These are phyloP conservation scores for Heterotis niloticus DNA, from an alignment of 2,113 vertebrate genomes.

Conservation along the genomic window DNA sequence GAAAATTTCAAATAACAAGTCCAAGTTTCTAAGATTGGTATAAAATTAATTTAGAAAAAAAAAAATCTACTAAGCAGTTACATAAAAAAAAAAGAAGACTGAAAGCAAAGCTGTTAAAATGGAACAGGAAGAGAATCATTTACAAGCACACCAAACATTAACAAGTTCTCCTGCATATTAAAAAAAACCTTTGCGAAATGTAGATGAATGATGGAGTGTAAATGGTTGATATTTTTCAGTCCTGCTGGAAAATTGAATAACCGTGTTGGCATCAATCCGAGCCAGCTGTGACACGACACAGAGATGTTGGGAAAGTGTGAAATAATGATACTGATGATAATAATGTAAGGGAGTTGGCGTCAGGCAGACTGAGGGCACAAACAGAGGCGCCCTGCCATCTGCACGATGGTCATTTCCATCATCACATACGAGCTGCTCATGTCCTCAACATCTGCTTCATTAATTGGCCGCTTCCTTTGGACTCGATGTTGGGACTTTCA, in stretches of 20 bases:
- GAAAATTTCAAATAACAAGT: not conserved
- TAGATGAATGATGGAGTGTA: no score
- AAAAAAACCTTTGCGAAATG: not conserved
- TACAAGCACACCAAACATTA: not conserved
- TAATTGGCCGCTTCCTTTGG: not conserved
- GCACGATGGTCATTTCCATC: not conserved
- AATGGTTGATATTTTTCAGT: not conserved
- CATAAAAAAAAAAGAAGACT: not conserved
- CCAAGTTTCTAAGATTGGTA: not conserved
- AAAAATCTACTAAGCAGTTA: not conserved
- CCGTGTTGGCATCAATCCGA: not conserved
- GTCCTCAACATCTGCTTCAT: constrained; percentile 26
- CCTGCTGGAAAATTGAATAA: not conserved
- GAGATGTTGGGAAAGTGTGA: not conserved
- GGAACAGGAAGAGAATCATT: not conserved
- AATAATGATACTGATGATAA: not conserved
- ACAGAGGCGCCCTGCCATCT: not conserved
- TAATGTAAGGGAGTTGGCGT: not conserved
- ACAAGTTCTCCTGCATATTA: not conserved
- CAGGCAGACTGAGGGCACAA: no score
- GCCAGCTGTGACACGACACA: not conserved
- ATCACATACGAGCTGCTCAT: constrained; percentile 17
- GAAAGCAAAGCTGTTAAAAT: no score
- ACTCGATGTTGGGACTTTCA: not conserved
- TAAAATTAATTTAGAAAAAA: not conserved